phyloP scores from a whole-genome alignment of 2,113 vertebrate species.

The Nibea albiflora region DNA sequence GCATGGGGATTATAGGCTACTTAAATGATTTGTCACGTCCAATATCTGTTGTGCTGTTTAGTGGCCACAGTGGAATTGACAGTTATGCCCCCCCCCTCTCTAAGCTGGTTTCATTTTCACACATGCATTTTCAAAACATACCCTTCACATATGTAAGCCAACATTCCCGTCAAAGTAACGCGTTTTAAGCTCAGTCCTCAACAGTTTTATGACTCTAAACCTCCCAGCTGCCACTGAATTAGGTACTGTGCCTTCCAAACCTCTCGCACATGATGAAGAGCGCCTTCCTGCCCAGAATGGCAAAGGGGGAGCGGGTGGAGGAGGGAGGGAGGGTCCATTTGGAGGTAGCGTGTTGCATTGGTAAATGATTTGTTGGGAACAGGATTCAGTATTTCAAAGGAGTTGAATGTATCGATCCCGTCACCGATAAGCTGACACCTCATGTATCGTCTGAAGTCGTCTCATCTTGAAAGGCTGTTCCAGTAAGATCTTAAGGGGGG shows the following conservation, averaged over 20 bases:
- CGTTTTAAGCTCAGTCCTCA: constrained; percentile 33
- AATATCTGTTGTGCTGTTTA: neutral
- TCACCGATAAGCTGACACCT: constrained; percentile 56
- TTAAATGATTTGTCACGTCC: constrained; percentile 1
- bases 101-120: neutral
- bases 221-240: constrained; percentile 44
- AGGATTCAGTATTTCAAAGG: constrained; percentile 68
- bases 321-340: constrained; percentile 17
- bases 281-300: constrained; percentile 30
- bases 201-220: constrained; percentile 43
- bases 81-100: neutral
- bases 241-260: constrained; percentile 24
- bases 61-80: neutral
- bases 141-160: neutral
- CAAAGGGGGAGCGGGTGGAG: neutral
- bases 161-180: constrained; percentile 11
- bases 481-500: constrained; percentile 16
- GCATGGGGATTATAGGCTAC: neutral
- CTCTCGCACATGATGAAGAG: constrained; percentile 58
- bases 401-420: constrained; percentile 69
- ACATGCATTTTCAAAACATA: neutral
- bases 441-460: constrained; percentile 58
- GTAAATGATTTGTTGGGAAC: constrained; percentile 70
- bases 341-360: constrained; percentile 45
- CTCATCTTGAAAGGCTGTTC: constrained; percentile 49